These are phyloP conservation scores for Callyntrura sp. DNA, from an alignment of 2,888 invertebrate species.

Conservation along the genomic window DNA sequence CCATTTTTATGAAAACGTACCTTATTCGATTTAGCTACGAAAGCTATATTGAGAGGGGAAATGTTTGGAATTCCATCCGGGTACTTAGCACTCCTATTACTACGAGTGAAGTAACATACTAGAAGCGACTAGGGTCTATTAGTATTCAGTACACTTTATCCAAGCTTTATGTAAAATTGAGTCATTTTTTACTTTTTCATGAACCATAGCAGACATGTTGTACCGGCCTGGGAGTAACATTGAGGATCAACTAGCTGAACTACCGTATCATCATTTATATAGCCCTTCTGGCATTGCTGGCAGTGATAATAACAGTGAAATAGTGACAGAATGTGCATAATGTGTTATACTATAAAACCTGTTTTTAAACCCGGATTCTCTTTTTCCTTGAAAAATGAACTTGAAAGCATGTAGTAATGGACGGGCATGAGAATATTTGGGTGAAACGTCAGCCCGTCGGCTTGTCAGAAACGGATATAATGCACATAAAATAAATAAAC, in stretches of 20 bases:
- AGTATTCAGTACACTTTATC: slow-evolving; percentile 32
- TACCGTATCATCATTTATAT: too few species aligned
- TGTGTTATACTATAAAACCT: not conserved
- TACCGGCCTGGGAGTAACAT: not conserved
- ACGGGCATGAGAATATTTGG: not conserved
- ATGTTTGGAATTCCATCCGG: not conserved
- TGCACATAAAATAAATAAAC: slow-evolving; percentile 41
- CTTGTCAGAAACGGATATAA: slow-evolving; percentile 41
- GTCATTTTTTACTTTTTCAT: slow-evolving; percentile 56
- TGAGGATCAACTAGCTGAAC: too few species aligned
- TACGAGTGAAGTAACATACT: not conserved
- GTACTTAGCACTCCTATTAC: not conserved
- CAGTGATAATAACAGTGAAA: not conserved
- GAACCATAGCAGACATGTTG: slow-evolving; percentile 32
- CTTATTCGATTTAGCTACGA: not conserved
- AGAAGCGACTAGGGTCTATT: not conserved
- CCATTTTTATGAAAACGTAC: not conserved
- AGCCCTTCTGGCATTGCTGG: too few species aligned
- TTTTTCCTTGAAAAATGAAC: slow-evolving; percentile 34
- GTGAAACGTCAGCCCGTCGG: slow-evolving; percentile 1
- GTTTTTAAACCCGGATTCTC: not conserved
- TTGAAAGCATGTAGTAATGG: slow-evolving; percentile 48
- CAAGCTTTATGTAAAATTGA: slow-evolving; percentile 59
- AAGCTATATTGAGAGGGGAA: not conserved
- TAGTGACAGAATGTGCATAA: not conserved